phyloP scores from a whole-genome alignment of 2,797 vertebrate genomes.

The Gallinago stenura region DNA sequence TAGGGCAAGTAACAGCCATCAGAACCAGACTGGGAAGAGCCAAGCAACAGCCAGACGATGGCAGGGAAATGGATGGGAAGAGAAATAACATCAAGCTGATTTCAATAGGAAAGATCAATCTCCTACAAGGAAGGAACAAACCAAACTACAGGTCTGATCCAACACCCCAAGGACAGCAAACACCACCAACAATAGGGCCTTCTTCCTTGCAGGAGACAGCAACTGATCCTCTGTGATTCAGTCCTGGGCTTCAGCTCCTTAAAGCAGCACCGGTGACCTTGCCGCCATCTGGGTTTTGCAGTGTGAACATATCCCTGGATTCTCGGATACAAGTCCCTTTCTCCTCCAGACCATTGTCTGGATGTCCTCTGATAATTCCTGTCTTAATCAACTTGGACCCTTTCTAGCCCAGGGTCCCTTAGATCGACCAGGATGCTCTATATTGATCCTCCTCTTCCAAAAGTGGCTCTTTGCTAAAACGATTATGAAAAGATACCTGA shows the following conservation, averaged over 20 bases:
- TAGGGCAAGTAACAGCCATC: background rate
- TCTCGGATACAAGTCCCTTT: background rate
- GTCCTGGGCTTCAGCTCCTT: constrained; percentile 1
- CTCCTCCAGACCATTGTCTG: background rate
- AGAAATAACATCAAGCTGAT: background rate
- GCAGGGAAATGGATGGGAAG: background rate
- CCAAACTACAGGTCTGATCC: background rate
- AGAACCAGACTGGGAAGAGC: background rate
- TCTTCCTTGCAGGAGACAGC: background rate
- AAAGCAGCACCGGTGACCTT: background rate
- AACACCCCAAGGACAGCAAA: background rate
- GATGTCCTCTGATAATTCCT: background rate
- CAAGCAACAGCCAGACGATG: background rate
- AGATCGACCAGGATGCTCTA: background rate
- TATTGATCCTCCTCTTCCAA: background rate
- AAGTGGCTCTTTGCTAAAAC: background rate
- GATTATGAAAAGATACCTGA: background rate
- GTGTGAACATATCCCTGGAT: background rate
- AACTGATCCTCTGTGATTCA: background rate
- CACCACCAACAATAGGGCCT: background rate
- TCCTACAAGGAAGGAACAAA: background rate
- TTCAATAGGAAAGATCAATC: background rate
- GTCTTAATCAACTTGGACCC: background rate
- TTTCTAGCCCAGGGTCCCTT: background rate
- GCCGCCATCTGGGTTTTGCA: background rate